These are phyloP conservation scores for Meleagris gallopavo DNA, from an alignment of 2,113 vertebrate genomes.

Conservation along the genomic window DNA sequence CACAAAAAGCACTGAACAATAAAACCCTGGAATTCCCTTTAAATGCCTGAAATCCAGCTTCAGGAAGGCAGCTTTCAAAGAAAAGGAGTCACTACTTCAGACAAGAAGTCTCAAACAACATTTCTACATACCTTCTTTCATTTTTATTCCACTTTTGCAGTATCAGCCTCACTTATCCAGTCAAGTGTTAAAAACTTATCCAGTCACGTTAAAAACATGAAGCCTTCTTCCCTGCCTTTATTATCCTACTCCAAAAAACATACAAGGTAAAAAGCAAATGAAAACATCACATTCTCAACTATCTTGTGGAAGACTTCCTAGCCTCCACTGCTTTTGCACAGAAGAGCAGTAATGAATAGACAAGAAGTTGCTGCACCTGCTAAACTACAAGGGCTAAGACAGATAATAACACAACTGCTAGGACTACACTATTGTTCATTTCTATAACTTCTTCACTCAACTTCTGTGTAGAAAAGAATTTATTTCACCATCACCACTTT, in stretches of 20 bases:
- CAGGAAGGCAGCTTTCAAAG: not conserved
- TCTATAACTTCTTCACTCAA: not conserved
- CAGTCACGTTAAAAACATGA: not conserved
- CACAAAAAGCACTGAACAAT: not conserved
- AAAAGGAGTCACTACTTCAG: not conserved
- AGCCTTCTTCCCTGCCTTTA: not conserved
- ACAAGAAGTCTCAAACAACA: not conserved
- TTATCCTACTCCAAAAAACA: not conserved
- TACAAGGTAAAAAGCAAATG: not conserved
- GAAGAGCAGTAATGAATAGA: not conserved
- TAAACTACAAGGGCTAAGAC: not conserved
- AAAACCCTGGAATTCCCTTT: not conserved
- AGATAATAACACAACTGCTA: not conserved
- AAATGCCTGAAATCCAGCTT: not conserved
- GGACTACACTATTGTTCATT: not conserved
- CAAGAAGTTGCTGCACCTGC: not conserved
- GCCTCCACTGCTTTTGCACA: not conserved
- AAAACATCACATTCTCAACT: not conserved
- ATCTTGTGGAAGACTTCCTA: not conserved
- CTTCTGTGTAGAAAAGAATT: not conserved
- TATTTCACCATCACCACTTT: constrained; percentile 7
- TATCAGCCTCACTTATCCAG: not conserved
- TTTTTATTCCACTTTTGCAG: not conserved
- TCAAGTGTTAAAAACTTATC: too few species aligned
- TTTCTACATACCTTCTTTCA: not conserved